These are phyloP conservation scores for Lysiphlebus fabarum DNA, from an alignment of 1,140 invertebrate species.

Conservation along the genomic window DNA sequence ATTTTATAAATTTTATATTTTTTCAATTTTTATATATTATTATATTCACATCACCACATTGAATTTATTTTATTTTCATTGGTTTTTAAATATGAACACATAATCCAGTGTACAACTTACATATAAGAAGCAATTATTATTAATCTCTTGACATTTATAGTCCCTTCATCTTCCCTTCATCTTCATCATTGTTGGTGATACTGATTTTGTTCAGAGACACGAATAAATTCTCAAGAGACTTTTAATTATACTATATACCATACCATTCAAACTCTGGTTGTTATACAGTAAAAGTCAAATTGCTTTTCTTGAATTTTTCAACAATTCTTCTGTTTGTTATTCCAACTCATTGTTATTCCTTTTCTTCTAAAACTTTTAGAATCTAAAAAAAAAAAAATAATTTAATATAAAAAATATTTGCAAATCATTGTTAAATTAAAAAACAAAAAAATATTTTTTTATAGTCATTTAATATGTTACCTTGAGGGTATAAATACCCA, in stretches of 20 bases:
- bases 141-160: conserved; percentile 21
- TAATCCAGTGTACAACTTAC: background rate
- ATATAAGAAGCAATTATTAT: conserved; percentile 27
- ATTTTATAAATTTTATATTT: no score
- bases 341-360: background rate
- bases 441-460: no score
- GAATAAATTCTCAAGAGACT: conserved; percentile 1
- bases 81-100: no score
- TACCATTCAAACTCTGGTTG: background rate
- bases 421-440: no score
- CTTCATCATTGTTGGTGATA: background rate
- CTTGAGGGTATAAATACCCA: no score
- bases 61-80: no score
- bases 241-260: background rate
- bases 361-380: background rate
- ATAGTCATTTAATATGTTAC: no score
- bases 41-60: no score
- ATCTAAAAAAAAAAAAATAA: no score
- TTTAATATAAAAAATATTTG: no score
- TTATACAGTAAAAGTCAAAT: conserved; percentile 16
- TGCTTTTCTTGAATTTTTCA: conserved; percentile 7
- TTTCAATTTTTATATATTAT: no score
- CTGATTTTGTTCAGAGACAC: background rate
- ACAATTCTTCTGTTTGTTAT: background rate
- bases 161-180: conserved; percentile 4